Conservation (phyloP, 2,113 vertebrate genomes). For the Leucopsar rothschildi region DNA sequence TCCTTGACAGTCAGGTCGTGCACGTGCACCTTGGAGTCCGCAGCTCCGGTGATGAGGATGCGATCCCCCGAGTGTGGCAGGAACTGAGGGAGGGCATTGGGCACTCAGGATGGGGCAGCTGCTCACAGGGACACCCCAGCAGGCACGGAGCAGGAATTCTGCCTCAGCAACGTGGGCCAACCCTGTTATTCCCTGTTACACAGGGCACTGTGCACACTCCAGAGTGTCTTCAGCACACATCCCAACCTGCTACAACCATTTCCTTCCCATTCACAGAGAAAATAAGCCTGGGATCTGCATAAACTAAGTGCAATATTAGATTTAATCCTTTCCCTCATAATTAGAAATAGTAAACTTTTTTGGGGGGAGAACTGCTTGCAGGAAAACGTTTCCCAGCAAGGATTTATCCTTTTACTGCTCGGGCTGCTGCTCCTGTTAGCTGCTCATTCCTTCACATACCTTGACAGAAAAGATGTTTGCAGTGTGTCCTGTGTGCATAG, state of each 20-base stretch:
- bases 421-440: neutral
- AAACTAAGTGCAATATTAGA: neutral
- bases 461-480: constrained; percentile 99
- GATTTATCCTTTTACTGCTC: neutral
- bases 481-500: constrained; percentile 97
- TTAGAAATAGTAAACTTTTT: neutral
- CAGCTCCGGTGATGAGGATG: constrained; percentile 93
- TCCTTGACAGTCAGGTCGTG: constrained; percentile 94
- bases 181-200: accelerated
- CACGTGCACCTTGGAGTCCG: constrained; percentile 96
- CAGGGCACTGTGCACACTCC: neutral
- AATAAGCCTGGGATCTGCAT: neutral
- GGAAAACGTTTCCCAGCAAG: neutral
- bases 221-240: neutral
- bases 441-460: constrained; percentile 66
- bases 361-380: accelerated
- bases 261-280: neutral
- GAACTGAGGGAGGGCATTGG: constrained; percentile 76
- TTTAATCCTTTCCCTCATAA: neutral
- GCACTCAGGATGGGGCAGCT: neutral
- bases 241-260: neutral
- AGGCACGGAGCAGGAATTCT: neutral
- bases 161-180: neutral
- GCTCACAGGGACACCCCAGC: neutral
- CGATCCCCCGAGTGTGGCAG: constrained; percentile 93